Percentiles rank a stretch among this genome's conserved stretches.
Conservation (phyloP, 1,140 invertebrate species). For the Temnothorax longispinosus region DNA sequence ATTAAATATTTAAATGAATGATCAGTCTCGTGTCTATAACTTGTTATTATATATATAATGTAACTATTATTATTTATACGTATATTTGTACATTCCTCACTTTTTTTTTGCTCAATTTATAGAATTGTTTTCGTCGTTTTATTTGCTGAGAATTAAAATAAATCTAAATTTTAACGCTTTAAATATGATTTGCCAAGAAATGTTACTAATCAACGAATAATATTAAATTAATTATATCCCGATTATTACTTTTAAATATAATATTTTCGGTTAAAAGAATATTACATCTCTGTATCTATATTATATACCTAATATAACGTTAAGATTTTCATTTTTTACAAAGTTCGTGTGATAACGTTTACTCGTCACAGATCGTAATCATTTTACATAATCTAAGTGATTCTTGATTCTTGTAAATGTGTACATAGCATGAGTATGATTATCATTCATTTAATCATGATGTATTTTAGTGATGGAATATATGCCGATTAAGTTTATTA, state of each 20-base stretch:
- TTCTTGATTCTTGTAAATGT: slow-evolving; percentile 20
- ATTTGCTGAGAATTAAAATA: background rate
- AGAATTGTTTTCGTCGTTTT: background rate
- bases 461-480: background rate
- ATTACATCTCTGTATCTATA: background rate
- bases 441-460: slow-evolving; percentile 38
- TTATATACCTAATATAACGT: slow-evolving; percentile 11
- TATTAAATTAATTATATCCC: slow-evolving; percentile 28
- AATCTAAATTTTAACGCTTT: slow-evolving; percentile 31
- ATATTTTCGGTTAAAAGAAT: slow-evolving; percentile 20
- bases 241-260: slow-evolving; percentile 21
- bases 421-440: slow-evolving; percentile 25
- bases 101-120: background rate
- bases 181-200: slow-evolving; percentile 10
- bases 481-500: slow-evolving; percentile 11
- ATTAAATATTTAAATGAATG: slow-evolving; percentile 42
- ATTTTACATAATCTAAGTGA: slow-evolving; percentile 4
- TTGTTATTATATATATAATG: background rate
- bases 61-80: background rate
- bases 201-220: background rate
- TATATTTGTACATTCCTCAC: slow-evolving; percentile 25
- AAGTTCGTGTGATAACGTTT: background rate
- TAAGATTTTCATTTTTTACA: background rate
- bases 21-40: slow-evolving; percentile 55
- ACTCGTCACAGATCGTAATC: background rate